These are phyloP conservation scores for Pterostichus madidus DNA, from an alignment of 2,888 invertebrate genomes.

Conservation along the genomic window DNA sequence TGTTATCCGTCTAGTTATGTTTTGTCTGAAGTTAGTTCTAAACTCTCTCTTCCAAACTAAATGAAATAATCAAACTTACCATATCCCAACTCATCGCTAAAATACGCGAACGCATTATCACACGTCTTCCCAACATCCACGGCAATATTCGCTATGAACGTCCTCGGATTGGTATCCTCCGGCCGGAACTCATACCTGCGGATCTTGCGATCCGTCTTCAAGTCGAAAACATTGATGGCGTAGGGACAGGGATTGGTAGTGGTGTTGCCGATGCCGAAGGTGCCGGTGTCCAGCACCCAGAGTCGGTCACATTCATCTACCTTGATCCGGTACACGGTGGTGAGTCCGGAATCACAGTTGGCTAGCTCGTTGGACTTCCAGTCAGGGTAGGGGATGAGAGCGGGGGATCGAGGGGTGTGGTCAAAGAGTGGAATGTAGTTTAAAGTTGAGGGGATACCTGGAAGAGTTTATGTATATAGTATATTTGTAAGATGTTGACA, in stretches of 20 bases:
- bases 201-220: conserved; percentile 85
- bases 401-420: conserved; percentile 84
- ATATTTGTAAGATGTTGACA: neutral
- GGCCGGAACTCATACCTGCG: conserved; percentile 83
- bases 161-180: conserved; percentile 87
- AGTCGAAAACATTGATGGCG: conserved; percentile 87
- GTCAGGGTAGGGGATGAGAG: conserved; percentile 88
- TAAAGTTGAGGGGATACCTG: conserved; percentile 89
- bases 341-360: conserved; percentile 86
- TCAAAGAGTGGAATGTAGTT: conserved; percentile 88
- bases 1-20: too few relatives aligned
- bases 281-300: conserved; percentile 92
- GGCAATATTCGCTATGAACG: conserved; percentile 93
- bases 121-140: conserved; percentile 87
- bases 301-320: conserved; percentile 89
- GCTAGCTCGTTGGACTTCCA: conserved; percentile 87
- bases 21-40: too few relatives aligned
- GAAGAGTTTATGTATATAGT: too few relatives aligned
- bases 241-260: conserved; percentile 90
- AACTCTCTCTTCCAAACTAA: too few relatives aligned
- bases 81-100: conserved; percentile 88
- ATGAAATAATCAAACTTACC: neutral
- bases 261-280: conserved; percentile 87
- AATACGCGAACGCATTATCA: conserved; percentile 88
- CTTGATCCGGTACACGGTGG: conserved; percentile 89